Conservation (phyloP, 2,797 vertebrate species). For the Coreius guichenoti region DNA sequence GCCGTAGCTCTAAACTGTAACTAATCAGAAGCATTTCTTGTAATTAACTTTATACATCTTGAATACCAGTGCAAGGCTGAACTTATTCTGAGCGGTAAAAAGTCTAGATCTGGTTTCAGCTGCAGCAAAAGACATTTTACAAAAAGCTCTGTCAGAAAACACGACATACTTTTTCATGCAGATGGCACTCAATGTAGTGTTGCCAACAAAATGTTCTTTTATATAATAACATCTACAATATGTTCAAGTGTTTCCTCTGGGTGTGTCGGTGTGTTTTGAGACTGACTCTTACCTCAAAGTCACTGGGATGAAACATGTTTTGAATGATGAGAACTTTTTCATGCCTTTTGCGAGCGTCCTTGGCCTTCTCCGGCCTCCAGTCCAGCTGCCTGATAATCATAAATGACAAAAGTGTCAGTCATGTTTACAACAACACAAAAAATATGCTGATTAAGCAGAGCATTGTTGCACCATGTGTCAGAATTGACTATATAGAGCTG, state of each 20-base stretch:
- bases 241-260: not conserved
- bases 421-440: not conserved
- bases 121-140: not conserved
- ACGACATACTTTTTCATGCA: not conserved
- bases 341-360: slow-evolving; percentile 82
- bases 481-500: not conserved
- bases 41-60: slow-evolving; percentile 15
- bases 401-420: slow-evolving; percentile 20
- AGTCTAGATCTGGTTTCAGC: not conserved
- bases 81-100: not conserved
- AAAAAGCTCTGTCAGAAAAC: not conserved
- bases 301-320: slow-evolving; percentile 97
- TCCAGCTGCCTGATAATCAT: slow-evolving; percentile 86
- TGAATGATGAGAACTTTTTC: slow-evolving; percentile 93
- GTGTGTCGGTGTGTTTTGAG: not conserved
- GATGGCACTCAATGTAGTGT: not conserved
- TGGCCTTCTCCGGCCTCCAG: slow-evolving; percentile 94
- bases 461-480: not conserved
- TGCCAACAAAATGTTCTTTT: not conserved
- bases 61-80: slow-evolving; percentile 17
- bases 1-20: not conserved
- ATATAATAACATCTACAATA: not conserved
- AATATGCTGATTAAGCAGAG: not conserved
- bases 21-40: slow-evolving; percentile 13
- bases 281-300: slow-evolving; percentile 88